A percentile compares a stretch with the other conserved stretches of the same genome.
Conservation (phyloP, 2,113 vertebrate species). For the Leptobrachium ailaonicum region DNA sequence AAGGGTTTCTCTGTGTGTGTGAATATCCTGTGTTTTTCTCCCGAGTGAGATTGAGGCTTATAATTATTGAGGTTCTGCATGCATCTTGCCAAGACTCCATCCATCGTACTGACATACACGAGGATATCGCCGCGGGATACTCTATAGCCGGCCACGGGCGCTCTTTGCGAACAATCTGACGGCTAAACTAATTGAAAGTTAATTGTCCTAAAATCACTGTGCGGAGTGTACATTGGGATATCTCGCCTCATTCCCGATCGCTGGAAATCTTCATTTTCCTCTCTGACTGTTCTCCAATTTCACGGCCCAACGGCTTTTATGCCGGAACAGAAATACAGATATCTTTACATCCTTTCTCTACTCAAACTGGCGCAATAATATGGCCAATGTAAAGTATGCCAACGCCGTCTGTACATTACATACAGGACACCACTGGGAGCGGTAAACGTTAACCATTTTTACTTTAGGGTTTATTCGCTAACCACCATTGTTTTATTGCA, state of each 20-base stretch:
- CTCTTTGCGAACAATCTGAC: background rate
- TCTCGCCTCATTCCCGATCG: background rate
- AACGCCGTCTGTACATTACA: too few species aligned
- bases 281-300: slow-evolving; percentile 2
- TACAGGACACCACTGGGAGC: too few species aligned
- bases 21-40: too few species aligned
- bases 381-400: too few species aligned
- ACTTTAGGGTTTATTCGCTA: too few species aligned
- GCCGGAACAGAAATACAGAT: background rate
- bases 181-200: slow-evolving; percentile 7
- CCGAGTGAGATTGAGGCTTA: too few species aligned
- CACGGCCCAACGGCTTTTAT: background rate
- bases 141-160: background rate
- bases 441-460: too few species aligned
- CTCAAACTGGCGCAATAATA: background rate
- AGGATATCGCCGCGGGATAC: background rate
- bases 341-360: background rate
- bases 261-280: background rate
- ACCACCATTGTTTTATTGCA: too few species aligned
- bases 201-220: background rate
- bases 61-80: too few species aligned
- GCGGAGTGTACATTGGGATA: too few species aligned
- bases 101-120: background rate
- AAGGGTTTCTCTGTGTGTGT: too few species aligned
- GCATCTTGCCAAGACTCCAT: background rate